phyloP scores from a whole-genome alignment of 2,797 vertebrate genomes.

The Triplophysa bombifrons region DNA sequence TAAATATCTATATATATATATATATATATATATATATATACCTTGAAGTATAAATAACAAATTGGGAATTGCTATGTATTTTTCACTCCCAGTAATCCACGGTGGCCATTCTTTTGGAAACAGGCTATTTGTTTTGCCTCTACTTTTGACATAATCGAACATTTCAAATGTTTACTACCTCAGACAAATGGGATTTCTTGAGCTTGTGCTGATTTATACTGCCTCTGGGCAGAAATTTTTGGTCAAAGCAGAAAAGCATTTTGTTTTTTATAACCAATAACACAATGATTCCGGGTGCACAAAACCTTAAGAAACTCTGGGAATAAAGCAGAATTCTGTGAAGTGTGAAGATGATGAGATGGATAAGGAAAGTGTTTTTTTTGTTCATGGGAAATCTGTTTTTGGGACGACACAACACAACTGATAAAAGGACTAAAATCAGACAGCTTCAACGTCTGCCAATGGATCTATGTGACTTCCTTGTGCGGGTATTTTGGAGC shows the following conservation, averaged over 20 bases:
- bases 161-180: conserved; percentile 6
- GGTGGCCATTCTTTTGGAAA: conserved; percentile 7
- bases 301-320: conserved; percentile 30
- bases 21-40: too few species aligned
- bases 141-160: not conserved
- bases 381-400: conserved; percentile 35
- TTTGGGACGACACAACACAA: not conserved
- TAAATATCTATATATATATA: too few species aligned
- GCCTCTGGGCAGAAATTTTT: conserved; percentile 4
- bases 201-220: conserved; percentile 2
- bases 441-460: not conserved
- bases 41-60: not conserved
- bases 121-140: conserved; percentile 9
- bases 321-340: conserved; percentile 18
- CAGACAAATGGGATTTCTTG: conserved; percentile 1
- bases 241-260: not conserved
- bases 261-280: not conserved
- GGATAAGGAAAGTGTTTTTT: conserved; percentile 6
- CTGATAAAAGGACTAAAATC: not conserved
- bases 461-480: not conserved
- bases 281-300: not conserved
- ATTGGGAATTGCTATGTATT: not conserved
- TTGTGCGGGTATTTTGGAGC: too few species aligned
- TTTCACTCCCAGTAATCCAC: not conserved
- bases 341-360: not conserved